phyloP scores from a whole-genome alignment of 1,140 invertebrate species.

The Drosophila kohkoa region DNA sequence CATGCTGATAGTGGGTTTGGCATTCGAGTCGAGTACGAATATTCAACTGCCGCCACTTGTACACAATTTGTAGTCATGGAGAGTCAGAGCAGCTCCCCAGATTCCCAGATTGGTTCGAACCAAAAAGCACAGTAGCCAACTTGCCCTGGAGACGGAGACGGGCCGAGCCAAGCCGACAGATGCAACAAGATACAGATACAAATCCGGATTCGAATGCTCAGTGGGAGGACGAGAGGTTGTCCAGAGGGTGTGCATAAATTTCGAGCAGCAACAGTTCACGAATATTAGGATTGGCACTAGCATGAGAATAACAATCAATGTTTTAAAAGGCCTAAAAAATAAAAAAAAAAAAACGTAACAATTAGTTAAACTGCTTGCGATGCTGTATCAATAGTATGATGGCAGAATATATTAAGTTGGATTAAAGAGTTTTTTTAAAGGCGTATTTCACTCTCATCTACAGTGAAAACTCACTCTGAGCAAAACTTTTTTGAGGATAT shows the following conservation, averaged over 20 bases:
- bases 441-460: no score
- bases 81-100: constrained; percentile 12
- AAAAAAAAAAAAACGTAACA: not conserved
- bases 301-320: not conserved
- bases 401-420: no score
- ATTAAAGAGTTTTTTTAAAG: no score
- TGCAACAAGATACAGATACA: constrained; percentile 43
- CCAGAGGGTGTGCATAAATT: constrained; percentile 69
- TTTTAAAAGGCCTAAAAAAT: not conserved
- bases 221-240: constrained; percentile 36
- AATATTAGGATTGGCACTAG: constrained; percentile 36
- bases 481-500: no score
- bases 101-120: constrained; percentile 35
- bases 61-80: constrained; percentile 46
- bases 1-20: constrained; percentile 74
- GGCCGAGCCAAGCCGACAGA: not conserved
- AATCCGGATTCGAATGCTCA: constrained; percentile 15
- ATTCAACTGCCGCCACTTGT: constrained; percentile 48
- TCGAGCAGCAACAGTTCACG: constrained; percentile 24
- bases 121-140: constrained; percentile 64
- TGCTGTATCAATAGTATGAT: no score
- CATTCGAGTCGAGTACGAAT: not conserved
- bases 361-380: not conserved
- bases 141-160: constrained; percentile 19
- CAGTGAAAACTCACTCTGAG: no score